Conservation (phyloP, 2,113 vertebrate species). For the Pollimyrus isidori region DNA sequence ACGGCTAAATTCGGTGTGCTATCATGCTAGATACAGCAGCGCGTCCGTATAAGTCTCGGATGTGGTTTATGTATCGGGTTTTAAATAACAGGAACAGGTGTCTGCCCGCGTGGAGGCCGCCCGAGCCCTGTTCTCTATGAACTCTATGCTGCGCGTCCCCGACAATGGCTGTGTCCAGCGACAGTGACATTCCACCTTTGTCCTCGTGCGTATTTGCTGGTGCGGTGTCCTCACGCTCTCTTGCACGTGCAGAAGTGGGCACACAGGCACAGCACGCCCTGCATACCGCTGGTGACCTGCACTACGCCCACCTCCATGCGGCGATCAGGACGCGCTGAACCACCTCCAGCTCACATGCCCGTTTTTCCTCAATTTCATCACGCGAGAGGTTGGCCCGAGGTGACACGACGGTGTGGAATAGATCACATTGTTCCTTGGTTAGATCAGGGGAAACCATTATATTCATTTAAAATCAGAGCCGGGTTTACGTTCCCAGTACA, state of each 20-base stretch:
- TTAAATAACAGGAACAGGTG: conserved; percentile 4
- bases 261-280: neutral
- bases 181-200: neutral
- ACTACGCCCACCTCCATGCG: neutral
- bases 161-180: neutral
- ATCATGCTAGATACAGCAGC: neutral
- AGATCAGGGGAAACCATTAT: neutral
- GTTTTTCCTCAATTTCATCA: neutral
- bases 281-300: neutral
- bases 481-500: neutral
- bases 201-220: neutral
- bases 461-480: neutral
- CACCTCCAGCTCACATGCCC: neutral
- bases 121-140: neutral
- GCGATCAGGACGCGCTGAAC: neutral
- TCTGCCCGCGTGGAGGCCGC: neutral
- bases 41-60: neutral
- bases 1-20: neutral
- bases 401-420: neutral
- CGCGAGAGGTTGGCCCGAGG: neutral
- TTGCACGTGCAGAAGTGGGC: neutral
- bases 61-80: neutral
- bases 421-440: neutral
- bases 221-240: neutral
- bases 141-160: neutral